A percentile compares a stretch with the other conserved stretches of the same genome.
These are phyloP conservation scores for Lasioglossum leucozonium DNA, from an alignment of 2,888 invertebrate genomes.

Conservation along the genomic window DNA sequence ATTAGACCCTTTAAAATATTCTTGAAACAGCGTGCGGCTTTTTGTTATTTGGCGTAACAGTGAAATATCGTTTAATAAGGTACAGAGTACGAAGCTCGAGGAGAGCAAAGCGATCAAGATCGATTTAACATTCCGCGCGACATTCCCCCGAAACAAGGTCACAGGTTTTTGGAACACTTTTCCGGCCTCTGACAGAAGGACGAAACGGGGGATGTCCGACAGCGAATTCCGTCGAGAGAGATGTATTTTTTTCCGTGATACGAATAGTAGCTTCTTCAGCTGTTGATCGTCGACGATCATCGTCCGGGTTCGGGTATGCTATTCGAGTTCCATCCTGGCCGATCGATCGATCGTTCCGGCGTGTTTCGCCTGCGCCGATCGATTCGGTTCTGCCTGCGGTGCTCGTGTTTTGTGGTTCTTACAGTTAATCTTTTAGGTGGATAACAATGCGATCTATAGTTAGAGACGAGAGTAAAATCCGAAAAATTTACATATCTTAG, in stretches of 20 bases:
- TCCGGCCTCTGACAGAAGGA: background rate
- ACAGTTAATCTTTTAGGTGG: slow-evolving; percentile 38
- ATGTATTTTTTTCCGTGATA: slow-evolving; percentile 2
- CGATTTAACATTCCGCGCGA: slow-evolving; percentile 52
- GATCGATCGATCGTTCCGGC: background rate
- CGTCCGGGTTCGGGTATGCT: background rate
- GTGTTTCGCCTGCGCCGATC: background rate
- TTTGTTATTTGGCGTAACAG: slow-evolving; percentile 76
- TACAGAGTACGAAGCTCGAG: slow-evolving; percentile 69
- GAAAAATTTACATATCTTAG: slow-evolving; percentile 63
- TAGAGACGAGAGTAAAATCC: slow-evolving; percentile 68
- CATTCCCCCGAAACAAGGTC: slow-evolving; percentile 13
- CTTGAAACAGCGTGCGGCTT: slow-evolving; percentile 78
- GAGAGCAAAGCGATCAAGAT: slow-evolving; percentile 68
- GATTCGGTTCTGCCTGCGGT: slow-evolving; percentile 29
- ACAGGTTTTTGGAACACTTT: background rate
- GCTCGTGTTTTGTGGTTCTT: slow-evolving; percentile 44
- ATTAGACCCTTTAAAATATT: slow-evolving; percentile 81
- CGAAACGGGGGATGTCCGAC: background rate
- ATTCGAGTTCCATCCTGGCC: background rate
- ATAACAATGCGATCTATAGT: slow-evolving; percentile 59
- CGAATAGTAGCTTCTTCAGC: slow-evolving; percentile 1
- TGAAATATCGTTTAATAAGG: slow-evolving; percentile 73
- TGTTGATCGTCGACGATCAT: slow-evolving; percentile 12
- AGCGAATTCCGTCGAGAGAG: slow-evolving; percentile 1